phyloP scores from a whole-genome alignment of 2,113 vertebrate genomes.

The Colius striatus region DNA sequence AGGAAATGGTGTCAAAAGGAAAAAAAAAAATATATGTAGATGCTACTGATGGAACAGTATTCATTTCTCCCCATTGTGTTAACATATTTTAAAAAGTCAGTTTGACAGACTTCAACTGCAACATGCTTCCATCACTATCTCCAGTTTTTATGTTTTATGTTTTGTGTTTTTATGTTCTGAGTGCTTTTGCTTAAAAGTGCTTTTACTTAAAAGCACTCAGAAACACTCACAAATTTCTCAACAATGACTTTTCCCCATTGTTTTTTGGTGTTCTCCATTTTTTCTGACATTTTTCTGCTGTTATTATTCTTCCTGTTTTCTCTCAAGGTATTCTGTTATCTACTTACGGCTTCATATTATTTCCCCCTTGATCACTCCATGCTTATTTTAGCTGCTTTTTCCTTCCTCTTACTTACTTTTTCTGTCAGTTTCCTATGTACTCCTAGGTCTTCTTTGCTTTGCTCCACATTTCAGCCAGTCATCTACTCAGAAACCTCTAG shows the following conservation, averaged over 20 bases:
- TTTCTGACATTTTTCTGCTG: not conserved
- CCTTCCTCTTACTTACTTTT: conserved; percentile 35
- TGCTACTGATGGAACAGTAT: not conserved
- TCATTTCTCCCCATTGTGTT: not conserved
- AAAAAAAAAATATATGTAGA: not conserved
- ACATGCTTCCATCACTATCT: not conserved
- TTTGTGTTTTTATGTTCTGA: too few relatives aligned
- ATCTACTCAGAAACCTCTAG: not conserved
- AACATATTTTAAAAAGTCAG: not conserved
- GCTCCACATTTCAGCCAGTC: not conserved
- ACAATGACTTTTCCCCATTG: not conserved
- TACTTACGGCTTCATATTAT: not conserved
- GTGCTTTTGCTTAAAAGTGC: not conserved
- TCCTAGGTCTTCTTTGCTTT: not conserved
- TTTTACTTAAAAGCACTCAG: not conserved
- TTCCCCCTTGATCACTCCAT: not conserved
- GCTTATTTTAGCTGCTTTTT: conserved; percentile 61
- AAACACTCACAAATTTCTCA: not conserved
- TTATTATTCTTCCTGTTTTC: conserved; percentile 51
- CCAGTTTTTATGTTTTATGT: not conserved
- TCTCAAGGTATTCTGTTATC: conserved; percentile 24
- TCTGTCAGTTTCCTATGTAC: not conserved
- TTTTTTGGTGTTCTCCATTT: not conserved
- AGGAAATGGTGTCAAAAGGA: not conserved
- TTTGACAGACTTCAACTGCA: not conserved